These are phyloP conservation scores for Chascanopsetta lugubris DNA, from an alignment of 2,113 vertebrate species.

Conservation along the genomic window DNA sequence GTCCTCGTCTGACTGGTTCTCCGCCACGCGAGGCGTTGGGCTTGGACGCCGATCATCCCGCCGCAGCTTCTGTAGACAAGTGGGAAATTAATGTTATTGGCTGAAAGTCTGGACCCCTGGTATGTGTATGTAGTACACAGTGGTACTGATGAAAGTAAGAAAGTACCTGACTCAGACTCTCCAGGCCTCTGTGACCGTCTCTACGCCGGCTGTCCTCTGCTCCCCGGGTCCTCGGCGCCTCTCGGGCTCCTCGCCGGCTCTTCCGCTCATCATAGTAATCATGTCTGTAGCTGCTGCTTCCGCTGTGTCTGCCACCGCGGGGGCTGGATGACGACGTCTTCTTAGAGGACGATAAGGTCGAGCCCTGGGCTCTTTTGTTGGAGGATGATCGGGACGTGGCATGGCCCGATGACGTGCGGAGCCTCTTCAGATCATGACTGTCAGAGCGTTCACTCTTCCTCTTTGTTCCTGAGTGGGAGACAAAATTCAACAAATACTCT, in stretches of 20 bases:
- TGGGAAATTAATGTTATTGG: background rate
- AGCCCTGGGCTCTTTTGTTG: conserved; percentile 78
- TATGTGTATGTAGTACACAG: background rate
- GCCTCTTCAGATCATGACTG: conserved; percentile 86
- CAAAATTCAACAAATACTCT: background rate
- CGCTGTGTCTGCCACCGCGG: conserved; percentile 71
- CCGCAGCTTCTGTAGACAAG: conserved; percentile 81
- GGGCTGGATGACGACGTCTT: conserved; percentile 81
- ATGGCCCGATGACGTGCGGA: conserved; percentile 87
- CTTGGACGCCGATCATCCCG: conserved; percentile 81
- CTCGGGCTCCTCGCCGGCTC: conserved; percentile 58
- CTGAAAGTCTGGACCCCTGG: background rate
- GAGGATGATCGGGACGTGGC: conserved; percentile 80
- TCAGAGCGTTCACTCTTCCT: conserved; percentile 91
- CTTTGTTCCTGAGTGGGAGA: conserved; percentile 87
- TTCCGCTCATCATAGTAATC: conserved; percentile 92
- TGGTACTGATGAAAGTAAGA: background rate
- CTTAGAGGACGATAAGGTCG: conserved; percentile 80
- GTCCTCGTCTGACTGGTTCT: conserved; percentile 83
- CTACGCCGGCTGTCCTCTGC: conserved; percentile 28
- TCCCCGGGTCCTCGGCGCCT: conserved; percentile 24
- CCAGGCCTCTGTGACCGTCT: conserved; percentile 49
- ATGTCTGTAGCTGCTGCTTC: conserved; percentile 84
- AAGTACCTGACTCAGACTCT: conserved; percentile 53
- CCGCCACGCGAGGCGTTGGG: conserved; percentile 87